Conservation (phyloP, 2,888 invertebrate genomes). For the Ornithoptera alexandrae region DNA sequence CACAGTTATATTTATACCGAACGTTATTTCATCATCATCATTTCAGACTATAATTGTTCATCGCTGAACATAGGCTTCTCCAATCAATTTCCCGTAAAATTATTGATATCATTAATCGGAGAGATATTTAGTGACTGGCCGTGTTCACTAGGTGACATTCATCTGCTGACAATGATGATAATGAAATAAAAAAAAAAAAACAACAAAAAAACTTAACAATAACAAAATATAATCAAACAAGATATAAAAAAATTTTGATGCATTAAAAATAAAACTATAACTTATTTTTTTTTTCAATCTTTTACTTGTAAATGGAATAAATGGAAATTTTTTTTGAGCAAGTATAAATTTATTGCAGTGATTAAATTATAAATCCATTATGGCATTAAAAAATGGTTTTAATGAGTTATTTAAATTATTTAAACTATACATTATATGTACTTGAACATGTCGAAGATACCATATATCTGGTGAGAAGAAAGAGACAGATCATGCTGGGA, state of each 20-base stretch:
- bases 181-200: not conserved
- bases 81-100: no score
- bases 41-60: no score
- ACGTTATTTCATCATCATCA: not conserved
- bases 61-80: no score
- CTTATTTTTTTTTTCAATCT: slow-evolving; percentile 28
- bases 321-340: slow-evolving; percentile 23
- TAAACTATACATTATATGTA: slow-evolving; percentile 47
- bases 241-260: not conserved
- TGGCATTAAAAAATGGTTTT: slow-evolving; percentile 21
- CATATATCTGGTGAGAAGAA: no score
- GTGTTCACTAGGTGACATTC: no score
- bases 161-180: no score
- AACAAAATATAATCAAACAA: slow-evolving; percentile 5
- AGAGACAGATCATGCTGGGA: no score
- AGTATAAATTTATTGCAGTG: slow-evolving; percentile 32
- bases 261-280: not conserved
- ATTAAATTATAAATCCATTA: slow-evolving; percentile 7
- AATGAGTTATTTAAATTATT: slow-evolving; percentile 38
- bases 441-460: slow-evolving; percentile 58
- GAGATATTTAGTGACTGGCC: no score
- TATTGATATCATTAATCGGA: no score
- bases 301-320: slow-evolving; percentile 39
- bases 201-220: not conserved
- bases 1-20: not conserved